A percentile compares a stretch with the other conserved stretches of the same genome.
These are phyloP conservation scores for Odontomachus brunneus DNA, from an alignment of 1,140 invertebrate species.

Conservation along the genomic window DNA sequence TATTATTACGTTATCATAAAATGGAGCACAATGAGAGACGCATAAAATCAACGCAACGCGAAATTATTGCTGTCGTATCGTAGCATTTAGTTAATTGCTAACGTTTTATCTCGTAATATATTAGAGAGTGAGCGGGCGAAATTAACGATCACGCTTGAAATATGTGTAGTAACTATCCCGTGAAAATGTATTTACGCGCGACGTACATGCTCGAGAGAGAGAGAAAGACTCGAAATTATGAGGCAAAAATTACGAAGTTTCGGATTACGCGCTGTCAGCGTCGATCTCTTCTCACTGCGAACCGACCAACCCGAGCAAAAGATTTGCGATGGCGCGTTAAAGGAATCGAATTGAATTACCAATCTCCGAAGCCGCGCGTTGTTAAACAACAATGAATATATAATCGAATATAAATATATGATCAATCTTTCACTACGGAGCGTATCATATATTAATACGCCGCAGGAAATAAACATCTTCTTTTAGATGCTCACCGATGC, in stretches of 20 bases:
- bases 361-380: neutral
- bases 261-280: constrained; percentile 1
- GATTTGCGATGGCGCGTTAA: neutral
- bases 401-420: too few species aligned
- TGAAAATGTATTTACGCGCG: constrained; percentile 16
- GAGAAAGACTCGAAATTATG: constrained; percentile 36
- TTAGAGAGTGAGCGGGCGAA: constrained; percentile 27
- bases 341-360: too few species aligned
- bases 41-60: constrained; percentile 43
- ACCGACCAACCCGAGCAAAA: constrained; percentile 1
- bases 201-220: neutral
- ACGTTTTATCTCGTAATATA: constrained; percentile 45
- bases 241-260: constrained; percentile 22
- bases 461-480: neutral
- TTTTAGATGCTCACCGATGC: neutral
- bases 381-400: constrained; percentile 33
- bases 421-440: too few species aligned
- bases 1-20: too few species aligned
- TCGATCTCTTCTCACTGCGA: neutral
- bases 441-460: too few species aligned
- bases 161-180: constrained; percentile 19
- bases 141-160: constrained; percentile 20
- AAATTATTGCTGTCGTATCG: constrained; percentile 43
- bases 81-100: constrained; percentile 51
- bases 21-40: constrained; percentile 17